These are phyloP conservation scores for Drosophila leonis DNA, from an alignment of 2,888 invertebrate species.

Conservation along the genomic window DNA sequence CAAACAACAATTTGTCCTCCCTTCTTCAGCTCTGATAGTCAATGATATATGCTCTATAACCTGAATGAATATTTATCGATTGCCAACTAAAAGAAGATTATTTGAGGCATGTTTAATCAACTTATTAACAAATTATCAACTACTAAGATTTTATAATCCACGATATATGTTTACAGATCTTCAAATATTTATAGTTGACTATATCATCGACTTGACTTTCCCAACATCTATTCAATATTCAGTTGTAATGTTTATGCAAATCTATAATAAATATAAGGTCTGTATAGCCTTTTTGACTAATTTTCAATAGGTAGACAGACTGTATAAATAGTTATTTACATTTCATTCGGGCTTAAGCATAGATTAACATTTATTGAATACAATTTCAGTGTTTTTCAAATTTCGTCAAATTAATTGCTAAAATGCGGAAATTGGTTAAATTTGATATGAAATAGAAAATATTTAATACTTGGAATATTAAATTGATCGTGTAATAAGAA, in stretches of 20 bases:
- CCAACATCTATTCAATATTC: neutral
- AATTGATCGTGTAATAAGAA: neutral
- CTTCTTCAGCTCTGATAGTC: too few species aligned
- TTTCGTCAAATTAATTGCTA: neutral
- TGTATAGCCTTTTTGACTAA: slow-evolving; percentile 1
- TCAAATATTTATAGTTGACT: too few species aligned
- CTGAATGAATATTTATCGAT: too few species aligned
- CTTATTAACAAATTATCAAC: too few species aligned
- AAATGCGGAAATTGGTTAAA: neutral
- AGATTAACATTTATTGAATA: neutral
- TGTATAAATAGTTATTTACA: neutral
- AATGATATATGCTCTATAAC: too few species aligned
- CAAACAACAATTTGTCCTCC: neutral
- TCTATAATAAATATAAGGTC: neutral
- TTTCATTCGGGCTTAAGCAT: neutral
- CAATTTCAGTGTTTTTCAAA: neutral
- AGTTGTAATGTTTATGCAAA: neutral
- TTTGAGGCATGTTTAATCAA: too few species aligned
- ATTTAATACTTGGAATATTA: neutral
- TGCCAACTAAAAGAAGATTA: too few species aligned
- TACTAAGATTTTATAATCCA: too few species aligned
- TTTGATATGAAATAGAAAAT: neutral
- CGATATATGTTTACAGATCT: too few species aligned
- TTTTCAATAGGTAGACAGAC: slow-evolving; percentile 3
- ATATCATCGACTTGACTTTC: neutral